Percentiles rank a stretch among this genome's conserved stretches.
Conservation (phyloP, 2,888 invertebrate genomes). For the Ophraella communa region DNA sequence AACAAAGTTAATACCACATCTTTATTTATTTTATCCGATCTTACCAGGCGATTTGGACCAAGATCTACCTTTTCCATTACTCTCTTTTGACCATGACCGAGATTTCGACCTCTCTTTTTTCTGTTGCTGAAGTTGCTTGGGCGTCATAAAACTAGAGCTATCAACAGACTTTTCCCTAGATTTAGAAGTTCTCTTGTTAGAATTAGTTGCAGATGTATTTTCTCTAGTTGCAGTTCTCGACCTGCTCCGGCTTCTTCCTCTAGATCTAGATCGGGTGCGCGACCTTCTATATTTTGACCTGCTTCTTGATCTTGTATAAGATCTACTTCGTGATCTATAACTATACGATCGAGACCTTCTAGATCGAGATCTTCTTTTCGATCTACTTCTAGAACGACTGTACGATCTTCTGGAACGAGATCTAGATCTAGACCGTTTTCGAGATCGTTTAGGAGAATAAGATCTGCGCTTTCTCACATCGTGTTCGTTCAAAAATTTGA, state of each 20-base stretch:
- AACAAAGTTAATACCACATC: too few relatives aligned
- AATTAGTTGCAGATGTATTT: conserved; percentile 28
- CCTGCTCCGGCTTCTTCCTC: background rate
- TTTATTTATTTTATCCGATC: conserved; percentile 24
- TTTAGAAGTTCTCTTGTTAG: conserved; percentile 24
- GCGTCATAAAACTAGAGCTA: conserved; percentile 55
- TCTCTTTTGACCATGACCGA: conserved; percentile 67
- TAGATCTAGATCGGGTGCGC: conserved; percentile 25
- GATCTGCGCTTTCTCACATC: conserved; percentile 27
- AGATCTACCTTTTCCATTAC: conserved; percentile 51
- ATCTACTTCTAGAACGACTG: conserved; percentile 41
- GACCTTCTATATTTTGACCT: conserved; percentile 21
- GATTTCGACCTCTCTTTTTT: conserved; percentile 61
- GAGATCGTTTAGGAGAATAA: conserved; percentile 8
- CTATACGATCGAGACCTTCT: too few relatives aligned
- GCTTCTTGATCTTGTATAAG: conserved; percentile 36
- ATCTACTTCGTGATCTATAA: conserved; percentile 40
- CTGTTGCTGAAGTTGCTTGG: conserved; percentile 50
- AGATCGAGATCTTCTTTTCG: conserved; percentile 41
- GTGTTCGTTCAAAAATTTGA: conserved; percentile 64
- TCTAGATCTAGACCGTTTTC: conserved; percentile 14
- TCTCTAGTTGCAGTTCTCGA: conserved; percentile 2
- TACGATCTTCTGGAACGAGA: conserved; percentile 37
- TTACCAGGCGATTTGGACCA: conserved; percentile 64
- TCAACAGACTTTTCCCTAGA: conserved; percentile 50